A percentile compares a stretch with the other conserved stretches of the same genome.
Conservation (phyloP, 1,140 invertebrate species). For the Lepidurus packardi region DNA sequence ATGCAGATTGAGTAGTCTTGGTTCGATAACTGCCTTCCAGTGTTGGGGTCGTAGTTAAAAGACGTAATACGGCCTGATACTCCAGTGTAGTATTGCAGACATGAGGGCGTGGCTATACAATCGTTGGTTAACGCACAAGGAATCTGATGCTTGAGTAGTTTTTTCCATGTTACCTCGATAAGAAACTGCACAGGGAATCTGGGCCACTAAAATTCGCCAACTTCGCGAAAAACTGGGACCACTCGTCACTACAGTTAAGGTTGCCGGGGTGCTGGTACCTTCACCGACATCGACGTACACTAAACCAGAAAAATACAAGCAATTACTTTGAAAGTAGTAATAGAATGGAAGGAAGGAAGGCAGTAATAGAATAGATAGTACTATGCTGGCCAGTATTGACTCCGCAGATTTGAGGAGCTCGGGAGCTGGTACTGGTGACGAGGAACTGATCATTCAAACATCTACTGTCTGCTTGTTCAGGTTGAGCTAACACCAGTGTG, state of each 20-base stretch:
- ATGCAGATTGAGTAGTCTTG: conserved; percentile 83
- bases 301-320: conserved; percentile 17
- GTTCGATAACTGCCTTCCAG: conserved; percentile 72
- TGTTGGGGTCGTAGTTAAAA: conserved; percentile 70
- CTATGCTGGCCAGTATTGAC: neutral
- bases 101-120: conserved; percentile 67
- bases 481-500: neutral
- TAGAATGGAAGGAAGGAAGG: too few species aligned
- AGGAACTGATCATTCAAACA: neutral
- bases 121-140: conserved; percentile 28
- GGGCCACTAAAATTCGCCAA: conserved; percentile 54
- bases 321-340: neutral
- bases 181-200: conserved; percentile 65
- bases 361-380: neutral
- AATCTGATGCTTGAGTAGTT: conserved; percentile 33
- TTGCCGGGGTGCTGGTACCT: conserved; percentile 33
- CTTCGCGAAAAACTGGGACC: conserved; percentile 38
- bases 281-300: conserved; percentile 38
- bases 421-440: neutral
- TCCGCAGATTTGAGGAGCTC: neutral
- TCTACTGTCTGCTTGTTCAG: neutral
- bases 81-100: conserved; percentile 72
- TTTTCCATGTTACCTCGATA: conserved; percentile 53
- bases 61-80: conserved; percentile 70
- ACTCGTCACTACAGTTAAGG: conserved; percentile 39